phyloP scores from a whole-genome alignment of 2,113 vertebrate genomes.

The Sebastes fasciatus region DNA sequence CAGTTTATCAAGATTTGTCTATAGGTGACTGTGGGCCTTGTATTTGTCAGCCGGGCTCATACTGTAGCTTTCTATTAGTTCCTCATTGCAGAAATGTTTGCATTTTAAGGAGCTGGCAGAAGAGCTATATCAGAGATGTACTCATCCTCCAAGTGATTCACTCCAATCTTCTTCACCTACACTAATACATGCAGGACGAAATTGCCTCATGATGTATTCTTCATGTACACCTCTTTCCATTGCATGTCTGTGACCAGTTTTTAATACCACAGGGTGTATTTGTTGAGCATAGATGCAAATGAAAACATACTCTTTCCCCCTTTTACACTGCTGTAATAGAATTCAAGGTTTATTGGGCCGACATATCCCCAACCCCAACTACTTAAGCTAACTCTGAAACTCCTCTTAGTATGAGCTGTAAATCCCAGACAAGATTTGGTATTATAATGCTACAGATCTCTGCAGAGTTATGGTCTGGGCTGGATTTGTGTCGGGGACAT shows the following conservation, averaged over 20 bases:
- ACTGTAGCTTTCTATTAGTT: conserved; percentile 1
- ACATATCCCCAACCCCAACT: conserved; percentile 10
- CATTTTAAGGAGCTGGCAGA: conserved; percentile 6
- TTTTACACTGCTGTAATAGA: not conserved
- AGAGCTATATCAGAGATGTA: conserved; percentile 9
- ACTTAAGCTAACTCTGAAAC: conserved; percentile 21
- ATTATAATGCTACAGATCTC: conserved; percentile 38
- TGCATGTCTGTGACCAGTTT: not conserved
- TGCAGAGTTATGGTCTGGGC: conserved; percentile 8
- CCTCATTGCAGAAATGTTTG: conserved; percentile 9
- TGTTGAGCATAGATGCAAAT: not conserved
- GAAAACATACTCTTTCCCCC: not conserved
- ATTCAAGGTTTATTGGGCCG: conserved; percentile 21
- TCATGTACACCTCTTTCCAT: not conserved
- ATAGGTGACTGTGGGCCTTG: not conserved
- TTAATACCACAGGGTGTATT: conserved; percentile 2
- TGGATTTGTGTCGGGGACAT: conserved; percentile 31
- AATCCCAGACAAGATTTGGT: conserved; percentile 29
- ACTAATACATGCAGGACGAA: conserved; percentile 8
- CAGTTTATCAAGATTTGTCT: conserved; percentile 26
- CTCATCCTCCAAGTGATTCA: conserved; percentile 14
- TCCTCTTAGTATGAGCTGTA: conserved; percentile 10
- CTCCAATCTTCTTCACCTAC: conserved; percentile 20
- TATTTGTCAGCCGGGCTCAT: not conserved
- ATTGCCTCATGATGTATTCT: conserved; percentile 9